Evolutionary conservation across 1,140 invertebrate genomes (phyloP).

Genomic region (Daktulosphaira vitifoliae): DNA sequence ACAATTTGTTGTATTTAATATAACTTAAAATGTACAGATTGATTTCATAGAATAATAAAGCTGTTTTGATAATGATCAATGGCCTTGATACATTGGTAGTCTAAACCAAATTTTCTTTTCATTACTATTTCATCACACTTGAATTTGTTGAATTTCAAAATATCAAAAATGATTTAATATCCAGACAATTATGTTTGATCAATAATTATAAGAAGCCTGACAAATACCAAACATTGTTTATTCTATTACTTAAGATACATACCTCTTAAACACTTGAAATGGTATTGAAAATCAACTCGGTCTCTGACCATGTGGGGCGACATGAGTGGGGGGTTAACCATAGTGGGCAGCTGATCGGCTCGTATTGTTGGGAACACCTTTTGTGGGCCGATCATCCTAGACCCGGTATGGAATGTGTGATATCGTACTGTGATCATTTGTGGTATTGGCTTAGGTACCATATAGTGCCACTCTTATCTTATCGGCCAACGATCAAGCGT

Average conservation of each 20-base stretch:
- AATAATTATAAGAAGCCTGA: conserved; percentile 11
- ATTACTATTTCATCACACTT: conserved; percentile 13
- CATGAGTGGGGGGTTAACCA: conserved; percentile 33
- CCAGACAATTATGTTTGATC: conserved; percentile 9
- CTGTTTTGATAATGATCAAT: conserved; percentile 21
- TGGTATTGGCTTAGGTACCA: conserved; percentile 29
- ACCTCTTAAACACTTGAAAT: conserved; percentile 33
- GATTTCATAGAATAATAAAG: conserved; percentile 22
- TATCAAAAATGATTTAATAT: conserved; percentile 16
- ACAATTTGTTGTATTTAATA: too few relatives aligned
- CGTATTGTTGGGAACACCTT: conserved; percentile 32
- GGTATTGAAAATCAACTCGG: conserved; percentile 33
- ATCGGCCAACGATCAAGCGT: conserved; percentile 32
- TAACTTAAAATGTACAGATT: not conserved
- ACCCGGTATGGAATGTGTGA: conserved; percentile 31
- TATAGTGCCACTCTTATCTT: conserved; percentile 31
- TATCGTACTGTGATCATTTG: conserved; percentile 29
- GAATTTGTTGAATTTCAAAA: too few relatives aligned
- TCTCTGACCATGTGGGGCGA: conserved; percentile 32
- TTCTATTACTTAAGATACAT: conserved; percentile 31
- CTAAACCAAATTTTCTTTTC: conserved; percentile 15
- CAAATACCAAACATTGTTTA: conserved; percentile 34
- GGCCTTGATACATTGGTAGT: conserved; percentile 21
- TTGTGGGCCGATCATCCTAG: conserved; percentile 33
- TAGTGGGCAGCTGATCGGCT: conserved; percentile 31